Conservation (phyloP, 2,888 invertebrate genomes). For the Lithophane leautieri region DNA sequence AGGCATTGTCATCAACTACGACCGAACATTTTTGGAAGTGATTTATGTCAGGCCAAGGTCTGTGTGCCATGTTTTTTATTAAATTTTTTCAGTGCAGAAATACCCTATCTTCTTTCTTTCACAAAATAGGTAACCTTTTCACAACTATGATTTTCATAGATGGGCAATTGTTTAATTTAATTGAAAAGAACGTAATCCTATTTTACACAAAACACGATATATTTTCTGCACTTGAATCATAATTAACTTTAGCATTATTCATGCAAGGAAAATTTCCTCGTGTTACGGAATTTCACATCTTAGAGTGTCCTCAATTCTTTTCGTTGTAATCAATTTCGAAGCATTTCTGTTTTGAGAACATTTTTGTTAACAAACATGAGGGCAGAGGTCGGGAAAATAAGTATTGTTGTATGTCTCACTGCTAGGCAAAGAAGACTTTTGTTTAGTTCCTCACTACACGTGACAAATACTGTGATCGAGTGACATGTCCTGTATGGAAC, state of each 20-base stretch:
- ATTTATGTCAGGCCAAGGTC: neutral
- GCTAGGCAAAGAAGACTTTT: neutral
- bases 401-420: neutral
- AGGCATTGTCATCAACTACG: slow-evolving; percentile 19
- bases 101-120: too few relatives aligned
- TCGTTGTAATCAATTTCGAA: slow-evolving; percentile 37
- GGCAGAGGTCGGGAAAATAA: neutral
- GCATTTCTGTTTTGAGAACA: slow-evolving; percentile 24
- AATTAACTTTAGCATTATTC: slow-evolving; percentile 15
- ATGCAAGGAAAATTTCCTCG: slow-evolving; percentile 22
- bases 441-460: neutral
- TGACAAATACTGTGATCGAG: neutral
- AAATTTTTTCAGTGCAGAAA: neutral
- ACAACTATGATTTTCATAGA: neutral
- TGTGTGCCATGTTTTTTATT: too few relatives aligned
- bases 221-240: slow-evolving; percentile 11
- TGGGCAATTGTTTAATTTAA: neutral
- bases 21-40: slow-evolving; percentile 7
- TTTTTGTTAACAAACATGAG: slow-evolving; percentile 6
- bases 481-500: too few relatives aligned
- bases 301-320: slow-evolving; percentile 44
- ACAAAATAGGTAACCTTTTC: neutral
- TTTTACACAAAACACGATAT: neutral
- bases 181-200: neutral
- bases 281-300: slow-evolving; percentile 22